Evolutionary conservation across 64 coral and sea anemone species (phyloP), one percentile per base, ranked within the genome.

Genomic region (Astreopora myriophthalma): DNA sequence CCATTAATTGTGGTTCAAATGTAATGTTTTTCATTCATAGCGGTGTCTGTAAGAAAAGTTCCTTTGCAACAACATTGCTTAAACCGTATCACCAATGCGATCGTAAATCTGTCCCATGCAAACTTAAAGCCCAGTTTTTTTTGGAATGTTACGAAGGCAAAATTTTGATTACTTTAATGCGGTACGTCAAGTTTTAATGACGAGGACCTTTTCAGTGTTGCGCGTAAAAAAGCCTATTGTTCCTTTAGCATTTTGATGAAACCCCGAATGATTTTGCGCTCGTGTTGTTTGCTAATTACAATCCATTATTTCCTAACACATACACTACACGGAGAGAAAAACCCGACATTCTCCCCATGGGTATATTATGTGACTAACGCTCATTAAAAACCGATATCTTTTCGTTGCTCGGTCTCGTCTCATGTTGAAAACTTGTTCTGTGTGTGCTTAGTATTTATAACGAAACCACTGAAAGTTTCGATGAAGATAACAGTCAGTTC

Each of bases 241-340:
- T 83, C 55, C 79, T 35, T 83, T 39, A 83, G 55, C 79, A 83
- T 83, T 83, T 2, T 83, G 79, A 61, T 83, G 79, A 83, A 83
- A 33, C 55, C n/a, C n/a, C n/a, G 10, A 30, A 26, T 64, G 28
- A 38, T 24, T 34, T 1, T 34, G 4, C 6, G 22, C 28, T n/a
- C 11, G n/a, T 60, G 9, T 49, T 51, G 55, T 60, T 3, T 29
- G 27, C 76, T 48, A 12, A 14, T 80, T 58, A 22, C 7, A 80
- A 57, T 33, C 28, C 48, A 23, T 51, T 24, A 3, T 20, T 37
- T 24, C 19, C 2, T 33, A 34, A 83, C n/a, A 7, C 32, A 8
- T 19, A 14, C n/a, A 30, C 8, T 3, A 24, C 1, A 33, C 12
- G 30, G 8, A 34, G 12, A 77, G 24, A 89, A 32, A 33, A 38